Evolutionary conservation across 2,113 vertebrate genomes (phyloP).

Genomic region (Mesembrinibis cayennensis): DNA sequence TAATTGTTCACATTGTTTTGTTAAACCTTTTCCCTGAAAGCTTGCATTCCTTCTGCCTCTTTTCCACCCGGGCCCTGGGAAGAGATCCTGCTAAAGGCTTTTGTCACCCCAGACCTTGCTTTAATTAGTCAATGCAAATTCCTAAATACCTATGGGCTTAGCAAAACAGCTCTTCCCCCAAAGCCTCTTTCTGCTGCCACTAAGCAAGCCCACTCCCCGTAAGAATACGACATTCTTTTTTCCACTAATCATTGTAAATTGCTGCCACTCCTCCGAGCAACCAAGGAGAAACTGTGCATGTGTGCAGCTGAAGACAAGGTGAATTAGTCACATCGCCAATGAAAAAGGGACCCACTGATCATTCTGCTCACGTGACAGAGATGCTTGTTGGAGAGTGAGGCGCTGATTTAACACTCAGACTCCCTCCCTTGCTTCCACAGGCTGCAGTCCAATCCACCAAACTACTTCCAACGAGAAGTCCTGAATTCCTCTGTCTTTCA

Average conservation of each 20-base stretch:
- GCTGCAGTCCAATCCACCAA: neutral
- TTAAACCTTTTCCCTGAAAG: constrained; percentile 37
- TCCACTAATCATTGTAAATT: constrained; percentile 34
- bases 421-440: neutral
- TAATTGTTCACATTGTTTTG: constrained; percentile 55
- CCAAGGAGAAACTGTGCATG: neutral
- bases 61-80: neutral
- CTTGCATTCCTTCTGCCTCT: constrained; percentile 4
- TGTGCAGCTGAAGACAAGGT: constrained; percentile 1
- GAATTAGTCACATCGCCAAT: neutral
- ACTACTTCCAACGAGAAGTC: neutral
- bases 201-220: neutral
- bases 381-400: neutral
- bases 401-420: neutral
- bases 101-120: constrained; percentile 45
- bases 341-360: neutral
- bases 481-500: neutral
- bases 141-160: constrained; percentile 66
- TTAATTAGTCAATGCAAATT: constrained; percentile 67
- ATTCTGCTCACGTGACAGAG: neutral
- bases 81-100: constrained; percentile 41
- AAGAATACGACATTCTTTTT: constrained; percentile 24
- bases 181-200: constrained; percentile 40
- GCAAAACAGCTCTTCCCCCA: constrained; percentile 19
- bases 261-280: neutral